These are phyloP conservation scores for Gymnogyps californianus DNA, from an alignment of 2,113 vertebrate genomes.

Conservation along the genomic window DNA sequence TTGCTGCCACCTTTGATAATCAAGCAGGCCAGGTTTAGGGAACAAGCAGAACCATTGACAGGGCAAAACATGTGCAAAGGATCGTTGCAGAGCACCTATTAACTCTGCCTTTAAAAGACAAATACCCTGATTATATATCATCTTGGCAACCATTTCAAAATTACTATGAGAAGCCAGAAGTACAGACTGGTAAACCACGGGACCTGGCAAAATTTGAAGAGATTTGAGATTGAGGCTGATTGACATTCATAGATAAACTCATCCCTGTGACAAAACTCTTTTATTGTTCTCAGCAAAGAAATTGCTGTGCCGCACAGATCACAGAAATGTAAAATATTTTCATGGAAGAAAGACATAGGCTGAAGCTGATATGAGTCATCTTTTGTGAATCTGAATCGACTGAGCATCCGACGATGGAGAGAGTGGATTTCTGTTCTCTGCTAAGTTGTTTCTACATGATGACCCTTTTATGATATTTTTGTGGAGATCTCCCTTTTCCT, in stretches of 20 bases:
- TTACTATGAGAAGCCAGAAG: background rate
- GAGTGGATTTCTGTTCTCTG: background rate
- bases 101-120: background rate
- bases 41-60: background rate
- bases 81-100: background rate
- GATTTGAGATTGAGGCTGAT: background rate
- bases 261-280: background rate
- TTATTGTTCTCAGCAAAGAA: background rate
- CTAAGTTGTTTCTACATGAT: background rate
- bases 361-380: background rate
- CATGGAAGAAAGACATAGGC: background rate
- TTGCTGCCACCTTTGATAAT: background rate
- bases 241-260: background rate
- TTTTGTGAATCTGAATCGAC: background rate
- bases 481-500: background rate
- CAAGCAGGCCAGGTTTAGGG: background rate
- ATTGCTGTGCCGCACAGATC: background rate
- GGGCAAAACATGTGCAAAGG: background rate
- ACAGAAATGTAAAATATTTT: conserved; percentile 23
- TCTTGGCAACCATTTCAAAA: background rate
- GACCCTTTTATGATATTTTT: background rate
- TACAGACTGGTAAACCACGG: background rate
- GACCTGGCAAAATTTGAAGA: background rate
- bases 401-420: background rate
- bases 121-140: background rate